These are phyloP conservation scores for Ectemnius cavifrons DNA, from an alignment of 2,888 invertebrate species.

Conservation along the genomic window DNA sequence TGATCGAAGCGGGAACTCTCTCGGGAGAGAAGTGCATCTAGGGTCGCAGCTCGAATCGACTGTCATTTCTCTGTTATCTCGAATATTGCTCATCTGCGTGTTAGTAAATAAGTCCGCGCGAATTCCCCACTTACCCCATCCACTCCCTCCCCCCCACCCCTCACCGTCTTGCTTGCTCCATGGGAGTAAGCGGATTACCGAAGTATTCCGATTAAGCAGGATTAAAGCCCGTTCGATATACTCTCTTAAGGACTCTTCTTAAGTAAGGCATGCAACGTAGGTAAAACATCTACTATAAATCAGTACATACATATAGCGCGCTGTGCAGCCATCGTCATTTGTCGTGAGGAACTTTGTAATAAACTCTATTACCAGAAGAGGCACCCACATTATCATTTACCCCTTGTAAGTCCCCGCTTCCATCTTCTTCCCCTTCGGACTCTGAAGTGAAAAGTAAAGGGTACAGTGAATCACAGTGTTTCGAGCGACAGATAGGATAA, in stretches of 20 bases:
- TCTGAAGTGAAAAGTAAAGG: too few relatives aligned
- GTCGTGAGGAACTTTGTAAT: constrained; percentile 68
- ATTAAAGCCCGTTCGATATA: constrained; percentile 28
- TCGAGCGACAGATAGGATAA: too few relatives aligned
- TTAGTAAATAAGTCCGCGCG: constrained; percentile 46
- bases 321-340: constrained; percentile 67
- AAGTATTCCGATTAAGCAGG: constrained; percentile 41
- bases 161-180: constrained; percentile 12
- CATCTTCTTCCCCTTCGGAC: too few relatives aligned
- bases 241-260: constrained; percentile 48
- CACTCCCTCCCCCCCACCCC: constrained; percentile 25
- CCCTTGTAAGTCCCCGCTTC: too few relatives aligned
- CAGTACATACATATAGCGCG: constrained; percentile 63
- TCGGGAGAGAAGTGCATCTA: neutral
- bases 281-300: constrained; percentile 67
- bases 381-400: too few relatives aligned
- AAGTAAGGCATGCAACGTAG: constrained; percentile 63
- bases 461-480: too few relatives aligned
- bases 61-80: constrained; percentile 30
- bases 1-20: constrained; percentile 11
- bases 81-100: constrained; percentile 52
- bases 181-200: constrained; percentile 21
- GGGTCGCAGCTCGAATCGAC: constrained; percentile 15
- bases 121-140: neutral
- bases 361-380: constrained; percentile 54